Base-by-base conservation (phyloP, 2,797 vertebrate species). In the Epinephelus awoara region DNA sequence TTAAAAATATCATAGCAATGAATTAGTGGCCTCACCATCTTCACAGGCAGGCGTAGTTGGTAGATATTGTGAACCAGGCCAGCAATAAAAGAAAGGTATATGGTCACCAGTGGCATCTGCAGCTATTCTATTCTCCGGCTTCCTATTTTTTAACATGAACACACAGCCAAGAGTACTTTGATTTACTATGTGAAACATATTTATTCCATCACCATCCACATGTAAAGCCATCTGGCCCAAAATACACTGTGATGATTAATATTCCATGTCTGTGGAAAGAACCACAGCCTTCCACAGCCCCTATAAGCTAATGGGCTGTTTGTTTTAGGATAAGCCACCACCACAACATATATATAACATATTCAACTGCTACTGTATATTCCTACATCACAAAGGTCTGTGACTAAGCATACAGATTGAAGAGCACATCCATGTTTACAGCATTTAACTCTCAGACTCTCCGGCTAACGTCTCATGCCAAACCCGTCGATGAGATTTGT, bases 371-470 rank as follows among this genome's bases (percentile, higher is more conserved):
- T 79, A 72, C 75, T 85, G 62, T 74, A 71, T 77, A 69, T 62
- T 85, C 44, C 56, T 44, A 69, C 72, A 89, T 75, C 87, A 85
- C 85, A 92, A 84, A 81, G 76, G 79, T 90, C 83, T 92, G 89
- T 91, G 91, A 91, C 89, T 92, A 91, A 90, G 90, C 87, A 90
- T 50, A 67, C 78, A 90, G 47, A 88, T 34, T 52, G 34, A 61
- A 62, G 10, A 75, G 15, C 66, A 77, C 85, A 85, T 91, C 80
- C 88, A 82, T 88, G 87, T 89, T 88, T 77, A 89, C 88, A 80
- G 83, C 84, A 47, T 80, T 62, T 59, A 42, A 80, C 79, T 75
- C 49, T 64, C 42, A 71, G 66, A 72, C 63, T 69, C 27, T 29
- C 79, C 19, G 40, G 68, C 44, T 34, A 34, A 34, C 34, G 34